These are phyloP conservation scores for Taurulus bubalis DNA, from an alignment of 2,113 vertebrate genomes.

Conservation along the genomic window DNA sequence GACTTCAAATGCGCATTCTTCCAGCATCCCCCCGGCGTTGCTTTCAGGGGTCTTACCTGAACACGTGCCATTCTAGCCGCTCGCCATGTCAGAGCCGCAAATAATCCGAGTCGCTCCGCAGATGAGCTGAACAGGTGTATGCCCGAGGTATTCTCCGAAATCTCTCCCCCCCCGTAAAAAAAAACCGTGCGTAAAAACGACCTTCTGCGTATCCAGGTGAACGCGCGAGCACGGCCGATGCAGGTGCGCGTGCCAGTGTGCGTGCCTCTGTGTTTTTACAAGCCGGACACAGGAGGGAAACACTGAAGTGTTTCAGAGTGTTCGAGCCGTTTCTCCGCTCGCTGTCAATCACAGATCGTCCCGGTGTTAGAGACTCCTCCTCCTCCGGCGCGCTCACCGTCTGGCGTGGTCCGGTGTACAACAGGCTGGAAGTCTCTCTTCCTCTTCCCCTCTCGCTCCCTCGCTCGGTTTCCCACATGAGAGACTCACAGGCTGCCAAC, in stretches of 20 bases:
- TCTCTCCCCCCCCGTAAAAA: neutral
- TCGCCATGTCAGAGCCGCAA: conserved; percentile 15
- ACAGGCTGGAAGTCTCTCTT: conserved; percentile 25
- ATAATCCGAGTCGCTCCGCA: conserved; percentile 45
- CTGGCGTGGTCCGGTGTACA: conserved; percentile 42
- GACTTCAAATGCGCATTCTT: conserved; percentile 3
- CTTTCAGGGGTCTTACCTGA: conserved; percentile 56
- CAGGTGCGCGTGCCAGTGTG: neutral
- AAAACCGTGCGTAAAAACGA: conserved; percentile 40
- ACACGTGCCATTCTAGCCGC: conserved; percentile 43
- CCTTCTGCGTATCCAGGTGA: conserved; percentile 43
- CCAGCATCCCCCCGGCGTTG: too few relatives aligned
- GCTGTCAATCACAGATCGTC: conserved; percentile 35
- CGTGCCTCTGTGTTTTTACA: neutral
- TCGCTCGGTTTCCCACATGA: neutral
- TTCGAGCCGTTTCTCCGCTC: neutral
- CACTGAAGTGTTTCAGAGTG: conserved; percentile 12
- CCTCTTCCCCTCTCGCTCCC: neutral
- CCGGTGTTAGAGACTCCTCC: conserved; percentile 57
- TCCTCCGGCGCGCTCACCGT: conserved; percentile 57
- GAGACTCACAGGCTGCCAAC: conserved; percentile 11
- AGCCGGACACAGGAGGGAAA: neutral
- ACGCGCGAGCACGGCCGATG: conserved; percentile 14
- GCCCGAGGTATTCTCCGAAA: conserved; percentile 40
- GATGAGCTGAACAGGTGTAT: conserved; percentile 62